A percentile compares a stretch with the other conserved stretches of the same genome.
phyloP scores from a whole-genome alignment of 2,113 vertebrate species.

The Myrmecophaga tridactyla region DNA sequence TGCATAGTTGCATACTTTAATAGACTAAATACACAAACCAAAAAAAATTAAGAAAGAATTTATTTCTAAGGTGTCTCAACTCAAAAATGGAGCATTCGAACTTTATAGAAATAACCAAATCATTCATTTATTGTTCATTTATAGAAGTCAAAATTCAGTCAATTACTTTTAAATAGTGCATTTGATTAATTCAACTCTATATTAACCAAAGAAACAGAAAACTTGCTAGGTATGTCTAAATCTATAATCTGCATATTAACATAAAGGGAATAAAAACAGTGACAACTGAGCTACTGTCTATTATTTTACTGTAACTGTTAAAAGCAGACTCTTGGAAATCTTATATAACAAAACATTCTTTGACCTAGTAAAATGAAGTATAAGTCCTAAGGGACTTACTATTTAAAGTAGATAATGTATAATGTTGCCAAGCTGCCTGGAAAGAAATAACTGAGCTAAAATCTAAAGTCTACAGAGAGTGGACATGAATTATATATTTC shows the following conservation, averaged over 20 bases:
- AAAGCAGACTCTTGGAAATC: slow-evolving; percentile 59
- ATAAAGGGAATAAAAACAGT: slow-evolving; percentile 60
- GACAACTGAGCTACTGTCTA: slow-evolving; percentile 65
- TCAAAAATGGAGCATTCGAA: slow-evolving; percentile 55
- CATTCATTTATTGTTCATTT: slow-evolving; percentile 66
- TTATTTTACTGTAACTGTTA: slow-evolving; percentile 69
- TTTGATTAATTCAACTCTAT: slow-evolving; percentile 70
- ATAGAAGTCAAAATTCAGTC: slow-evolving; percentile 59
- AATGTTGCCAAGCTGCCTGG: slow-evolving; percentile 63
- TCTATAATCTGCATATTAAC: slow-evolving; percentile 58
- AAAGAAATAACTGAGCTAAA: slow-evolving; percentile 47
- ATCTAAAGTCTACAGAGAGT: not conserved
- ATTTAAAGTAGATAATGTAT: slow-evolving; percentile 65
- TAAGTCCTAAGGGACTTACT: slow-evolving; percentile 54
- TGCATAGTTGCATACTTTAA: not conserved
- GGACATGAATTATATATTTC: slow-evolving; percentile 21
- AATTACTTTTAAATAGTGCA: slow-evolving; percentile 63
- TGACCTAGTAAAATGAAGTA: slow-evolving; percentile 72
- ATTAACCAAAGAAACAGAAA: slow-evolving; percentile 65
- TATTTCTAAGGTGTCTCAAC: slow-evolving; percentile 41
- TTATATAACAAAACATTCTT: slow-evolving; percentile 68
- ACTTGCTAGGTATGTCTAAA: slow-evolving; percentile 35
- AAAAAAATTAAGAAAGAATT: slow-evolving; percentile 12
- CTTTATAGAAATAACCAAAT: slow-evolving; percentile 62
- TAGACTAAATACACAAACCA: not conserved